Conservation (phyloP, 2,797 vertebrate genomes). For the Semaprochilodus insignis region DNA sequence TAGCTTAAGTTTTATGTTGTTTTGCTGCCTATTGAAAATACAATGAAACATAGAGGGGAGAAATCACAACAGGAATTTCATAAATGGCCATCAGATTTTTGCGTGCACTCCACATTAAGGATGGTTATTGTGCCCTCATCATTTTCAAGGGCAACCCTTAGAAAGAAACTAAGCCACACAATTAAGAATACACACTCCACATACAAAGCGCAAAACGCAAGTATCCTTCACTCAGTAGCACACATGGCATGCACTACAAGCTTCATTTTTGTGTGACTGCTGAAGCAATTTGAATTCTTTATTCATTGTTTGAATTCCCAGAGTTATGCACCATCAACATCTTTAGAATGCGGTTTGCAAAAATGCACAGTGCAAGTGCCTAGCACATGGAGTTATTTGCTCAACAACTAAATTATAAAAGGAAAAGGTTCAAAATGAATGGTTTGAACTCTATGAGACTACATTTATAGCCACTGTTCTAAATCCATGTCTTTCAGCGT, state of each 20-base stretch:
- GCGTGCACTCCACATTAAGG: conserved; percentile 58
- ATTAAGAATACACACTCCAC: conserved; percentile 36
- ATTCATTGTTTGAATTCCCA: too few relatives aligned
- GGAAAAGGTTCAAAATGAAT: background rate
- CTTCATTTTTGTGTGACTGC: background rate
- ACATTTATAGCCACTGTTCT: background rate
- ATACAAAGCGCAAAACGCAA: conserved; percentile 28
- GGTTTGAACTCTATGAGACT: background rate
- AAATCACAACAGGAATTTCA: conserved; percentile 45
- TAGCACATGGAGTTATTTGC: background rate
- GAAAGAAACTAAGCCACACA: conserved; percentile 24
- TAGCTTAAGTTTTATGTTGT: conserved; percentile 82
- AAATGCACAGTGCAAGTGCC: background rate
- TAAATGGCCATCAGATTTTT: conserved; percentile 54
- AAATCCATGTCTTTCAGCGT: background rate
- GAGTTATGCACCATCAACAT: background rate
- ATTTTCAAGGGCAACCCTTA: conserved; percentile 67
- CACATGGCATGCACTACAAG: background rate
- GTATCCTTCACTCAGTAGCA: conserved; percentile 29
- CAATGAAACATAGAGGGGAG: conserved; percentile 62
- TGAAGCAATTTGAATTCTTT: too few relatives aligned
- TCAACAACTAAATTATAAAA: background rate
- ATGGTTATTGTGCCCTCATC: conserved; percentile 58
- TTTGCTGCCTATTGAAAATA: conserved; percentile 79
- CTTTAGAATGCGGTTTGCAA: background rate